These are phyloP conservation scores for Zaprionus gabonicus DNA, from an alignment of 1,140 invertebrate genomes.

Conservation along the genomic window DNA sequence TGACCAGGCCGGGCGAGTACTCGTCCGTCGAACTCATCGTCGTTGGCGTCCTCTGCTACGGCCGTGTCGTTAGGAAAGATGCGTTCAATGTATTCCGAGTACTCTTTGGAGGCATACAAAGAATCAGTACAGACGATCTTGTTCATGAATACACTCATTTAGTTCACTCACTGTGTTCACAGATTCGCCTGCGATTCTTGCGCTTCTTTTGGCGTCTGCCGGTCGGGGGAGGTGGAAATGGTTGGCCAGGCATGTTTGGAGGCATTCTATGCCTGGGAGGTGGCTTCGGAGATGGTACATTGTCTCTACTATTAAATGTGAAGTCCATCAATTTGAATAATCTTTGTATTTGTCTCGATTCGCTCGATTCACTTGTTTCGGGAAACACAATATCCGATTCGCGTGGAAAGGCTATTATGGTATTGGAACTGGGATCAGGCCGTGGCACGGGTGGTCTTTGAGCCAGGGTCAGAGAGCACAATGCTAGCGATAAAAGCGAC, in stretches of 20 bases:
- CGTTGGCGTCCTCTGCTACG: constrained; percentile 66
- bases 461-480: constrained; percentile 11
- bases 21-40: constrained; percentile 77
- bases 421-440: background rate
- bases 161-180: constrained; percentile 71
- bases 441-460: background rate
- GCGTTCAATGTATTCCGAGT: constrained; percentile 70
- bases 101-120: constrained; percentile 52
- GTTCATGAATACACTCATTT: constrained; percentile 7
- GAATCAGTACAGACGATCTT: background rate
- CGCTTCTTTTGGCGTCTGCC: constrained; percentile 45
- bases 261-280: constrained; percentile 6
- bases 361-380: background rate
- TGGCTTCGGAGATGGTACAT: constrained; percentile 33
- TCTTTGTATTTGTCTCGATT: constrained; percentile 21
- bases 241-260: constrained; percentile 49
- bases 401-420: constrained; percentile 43
- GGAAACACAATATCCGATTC: constrained; percentile 61
- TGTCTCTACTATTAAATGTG: background rate
- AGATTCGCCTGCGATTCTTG: constrained; percentile 46
- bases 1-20: constrained; percentile 73
- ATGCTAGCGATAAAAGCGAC: constrained; percentile 24
- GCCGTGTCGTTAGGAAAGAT: constrained; percentile 73
- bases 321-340: constrained; percentile 59
- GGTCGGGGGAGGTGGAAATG: constrained; percentile 60